phyloP scores from a whole-genome alignment of 2,888 invertebrate genomes.

The Epinotia demarniana region DNA sequence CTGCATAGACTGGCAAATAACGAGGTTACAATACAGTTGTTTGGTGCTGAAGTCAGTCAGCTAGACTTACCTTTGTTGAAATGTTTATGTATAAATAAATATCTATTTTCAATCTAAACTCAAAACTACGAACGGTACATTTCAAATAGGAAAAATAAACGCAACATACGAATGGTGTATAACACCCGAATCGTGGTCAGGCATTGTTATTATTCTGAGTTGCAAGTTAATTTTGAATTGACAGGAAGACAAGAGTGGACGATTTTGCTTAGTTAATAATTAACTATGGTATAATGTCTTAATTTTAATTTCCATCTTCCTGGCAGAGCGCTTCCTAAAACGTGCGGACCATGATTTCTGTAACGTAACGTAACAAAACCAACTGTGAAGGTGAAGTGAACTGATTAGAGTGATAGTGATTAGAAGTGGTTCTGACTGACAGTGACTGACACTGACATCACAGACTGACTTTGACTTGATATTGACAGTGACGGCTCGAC shows the following conservation, averaged over 20 bases:
- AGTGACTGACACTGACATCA: background rate
- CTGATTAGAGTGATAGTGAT: too few species aligned
- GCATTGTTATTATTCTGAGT: background rate
- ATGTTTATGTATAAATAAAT: background rate
- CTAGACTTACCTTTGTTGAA: background rate
- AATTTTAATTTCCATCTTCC: background rate
- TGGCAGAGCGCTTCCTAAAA: background rate
- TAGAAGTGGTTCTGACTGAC: background rate
- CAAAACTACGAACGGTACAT: background rate
- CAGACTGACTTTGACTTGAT: slow-evolving; percentile 1
- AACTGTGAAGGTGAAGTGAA: too few species aligned
- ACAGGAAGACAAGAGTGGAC: background rate
- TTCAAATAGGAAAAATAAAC: slow-evolving; percentile 1
- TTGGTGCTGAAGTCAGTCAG: background rate
- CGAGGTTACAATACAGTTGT: background rate
- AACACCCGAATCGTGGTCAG: background rate
- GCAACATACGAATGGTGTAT: background rate
- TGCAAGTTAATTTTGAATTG: background rate
- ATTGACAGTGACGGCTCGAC: slow-evolving; percentile 16
- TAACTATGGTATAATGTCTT: background rate
- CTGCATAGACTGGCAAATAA: background rate
- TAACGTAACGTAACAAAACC: too few species aligned
- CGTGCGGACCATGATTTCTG: too few species aligned
- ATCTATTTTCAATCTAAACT: background rate
- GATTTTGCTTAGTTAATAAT: background rate